phyloP scores from a whole-genome alignment of 1,140 invertebrate genomes.

The Leptestheria dahalacensis region DNA sequence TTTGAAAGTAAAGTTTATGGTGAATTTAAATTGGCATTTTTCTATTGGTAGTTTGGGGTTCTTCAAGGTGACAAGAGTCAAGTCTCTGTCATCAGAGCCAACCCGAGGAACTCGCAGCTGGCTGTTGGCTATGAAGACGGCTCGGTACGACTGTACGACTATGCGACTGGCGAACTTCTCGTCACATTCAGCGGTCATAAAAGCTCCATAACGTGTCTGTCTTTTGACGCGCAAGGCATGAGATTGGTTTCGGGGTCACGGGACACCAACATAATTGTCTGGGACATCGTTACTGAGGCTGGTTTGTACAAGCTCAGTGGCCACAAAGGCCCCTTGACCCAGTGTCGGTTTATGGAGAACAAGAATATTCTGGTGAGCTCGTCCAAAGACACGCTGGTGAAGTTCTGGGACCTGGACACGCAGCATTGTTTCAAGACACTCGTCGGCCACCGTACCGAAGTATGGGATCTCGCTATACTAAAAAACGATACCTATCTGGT shows the following conservation, averaged over 20 bases:
- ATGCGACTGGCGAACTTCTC: slow-evolving; percentile 44
- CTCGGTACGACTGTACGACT: slow-evolving; percentile 63
- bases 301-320: slow-evolving; percentile 78
- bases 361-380: slow-evolving; percentile 67
- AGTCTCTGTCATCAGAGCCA: slow-evolving; percentile 54
- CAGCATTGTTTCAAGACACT: slow-evolving; percentile 93
- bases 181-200: slow-evolving; percentile 79
- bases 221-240: slow-evolving; percentile 63
- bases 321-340: slow-evolving; percentile 84
- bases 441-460: slow-evolving; percentile 37
- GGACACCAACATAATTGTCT: slow-evolving; percentile 86
- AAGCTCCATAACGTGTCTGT: slow-evolving; percentile 56
- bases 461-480: slow-evolving; percentile 69
- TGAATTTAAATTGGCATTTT: slow-evolving; percentile 12
- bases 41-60: slow-evolving; percentile 44
- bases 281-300: slow-evolving; percentile 82
- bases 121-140: slow-evolving; percentile 88
- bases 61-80: slow-evolving; percentile 57
- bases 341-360: slow-evolving; percentile 58
- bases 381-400: slow-evolving; percentile 88
- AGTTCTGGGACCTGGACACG: slow-evolving; percentile 93
- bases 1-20: slow-evolving; percentile 6
- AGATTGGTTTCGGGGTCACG: slow-evolving; percentile 70
- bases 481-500: slow-evolving; percentile 66
- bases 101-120: slow-evolving; percentile 53